Evolutionary conservation across 2,797 vertebrate genomes (phyloP).

Genomic region (Octomys mimax): DNA sequence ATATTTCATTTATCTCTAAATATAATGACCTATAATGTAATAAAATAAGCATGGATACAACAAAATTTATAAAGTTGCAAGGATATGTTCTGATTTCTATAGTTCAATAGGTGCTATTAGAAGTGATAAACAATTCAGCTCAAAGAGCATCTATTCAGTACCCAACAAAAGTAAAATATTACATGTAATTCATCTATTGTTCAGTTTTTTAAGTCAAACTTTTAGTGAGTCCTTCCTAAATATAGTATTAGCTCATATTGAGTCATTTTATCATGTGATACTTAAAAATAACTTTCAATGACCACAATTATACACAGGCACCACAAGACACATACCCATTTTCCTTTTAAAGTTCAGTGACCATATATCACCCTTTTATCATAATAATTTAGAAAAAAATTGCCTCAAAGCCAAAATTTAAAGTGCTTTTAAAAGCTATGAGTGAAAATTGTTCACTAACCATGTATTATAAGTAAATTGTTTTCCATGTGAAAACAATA

Average conservation of each 20-base stretch:
- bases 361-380: not conserved
- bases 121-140: not conserved
- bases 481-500: not conserved
- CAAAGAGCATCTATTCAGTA: not conserved
- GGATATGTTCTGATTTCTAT: not conserved
- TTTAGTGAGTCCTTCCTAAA: slow-evolving; percentile 46
- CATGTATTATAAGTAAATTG: slow-evolving; percentile 5
- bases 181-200: not conserved
- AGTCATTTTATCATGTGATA: not conserved
- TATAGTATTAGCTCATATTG: not conserved
- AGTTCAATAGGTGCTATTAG: not conserved
- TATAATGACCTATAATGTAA: slow-evolving; percentile 35
- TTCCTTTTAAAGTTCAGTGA: not conserved
- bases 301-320: not conserved
- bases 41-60: slow-evolving; percentile 43
- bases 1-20: slow-evolving; percentile 59
- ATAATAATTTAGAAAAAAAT: slow-evolving; percentile 46
- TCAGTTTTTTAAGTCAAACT: slow-evolving; percentile 55
- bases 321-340: not conserved
- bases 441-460: not conserved
- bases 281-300: slow-evolving; percentile 59
- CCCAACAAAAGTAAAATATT: not conserved
- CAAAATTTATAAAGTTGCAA: slow-evolving; percentile 12
- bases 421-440: slow-evolving; percentile 56
- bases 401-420: not conserved